phyloP scores from a whole-genome alignment of 1,140 invertebrate species.

The Microvelia longipes region DNA sequence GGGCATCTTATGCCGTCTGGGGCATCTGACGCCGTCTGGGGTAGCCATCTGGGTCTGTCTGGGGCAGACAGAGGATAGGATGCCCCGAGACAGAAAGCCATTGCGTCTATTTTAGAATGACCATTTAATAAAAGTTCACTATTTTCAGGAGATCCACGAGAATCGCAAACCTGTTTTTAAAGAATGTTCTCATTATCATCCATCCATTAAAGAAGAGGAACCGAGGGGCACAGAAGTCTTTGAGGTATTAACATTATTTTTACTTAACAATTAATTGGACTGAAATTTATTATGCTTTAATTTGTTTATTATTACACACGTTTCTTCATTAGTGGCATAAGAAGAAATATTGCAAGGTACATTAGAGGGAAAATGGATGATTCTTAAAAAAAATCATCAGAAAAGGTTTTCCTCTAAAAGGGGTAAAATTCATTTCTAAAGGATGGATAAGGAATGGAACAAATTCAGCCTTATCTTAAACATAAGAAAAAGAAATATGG shows the following conservation, averaged over 20 bases:
- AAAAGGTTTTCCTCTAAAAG: not conserved
- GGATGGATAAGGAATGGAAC: too few species aligned
- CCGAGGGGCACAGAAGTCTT: conserved; percentile 43
- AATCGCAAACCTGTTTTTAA: conserved; percentile 61
- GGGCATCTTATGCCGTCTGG: too few species aligned
- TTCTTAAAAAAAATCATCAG: not conserved
- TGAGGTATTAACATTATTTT: conserved; percentile 29
- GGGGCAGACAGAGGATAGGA: too few species aligned
- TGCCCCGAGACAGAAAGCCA: too few species aligned
- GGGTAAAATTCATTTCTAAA: too few species aligned
- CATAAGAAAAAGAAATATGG: too few species aligned
- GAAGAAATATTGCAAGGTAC: not conserved
- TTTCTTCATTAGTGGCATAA: not conserved
- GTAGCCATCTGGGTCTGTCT: too few species aligned
- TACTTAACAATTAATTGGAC: not conserved
- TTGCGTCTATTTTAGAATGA: not conserved
- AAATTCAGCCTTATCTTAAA: too few species aligned
- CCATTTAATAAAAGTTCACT: not conserved
- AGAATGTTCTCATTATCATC: conserved; percentile 50
- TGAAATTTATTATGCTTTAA: not conserved
- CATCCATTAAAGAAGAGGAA: conserved; percentile 50
- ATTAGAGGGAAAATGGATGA: not conserved
- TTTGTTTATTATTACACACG: not conserved
- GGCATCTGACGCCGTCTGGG: too few species aligned
- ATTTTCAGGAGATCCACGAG: conserved; percentile 31